A percentile compares a stretch with the other conserved stretches of the same genome.
Evolutionary conservation across 2,113 vertebrate genomes (phyloP).

Genomic region (Eudyptes chrysolophus): DNA sequence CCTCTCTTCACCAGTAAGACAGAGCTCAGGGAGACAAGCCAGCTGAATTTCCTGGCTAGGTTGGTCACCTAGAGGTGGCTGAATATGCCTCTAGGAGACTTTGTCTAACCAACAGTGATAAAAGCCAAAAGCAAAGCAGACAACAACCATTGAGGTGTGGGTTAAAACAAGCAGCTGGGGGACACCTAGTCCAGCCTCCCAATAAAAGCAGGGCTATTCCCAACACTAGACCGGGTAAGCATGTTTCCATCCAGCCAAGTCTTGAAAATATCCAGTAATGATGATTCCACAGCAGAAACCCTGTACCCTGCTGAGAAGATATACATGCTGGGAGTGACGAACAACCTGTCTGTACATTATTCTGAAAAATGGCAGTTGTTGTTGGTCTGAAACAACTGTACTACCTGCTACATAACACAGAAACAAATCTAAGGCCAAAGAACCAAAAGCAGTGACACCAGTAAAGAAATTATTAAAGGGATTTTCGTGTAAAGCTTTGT

Average conservation of each 20-base stretch:
- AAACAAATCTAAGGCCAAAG: not conserved
- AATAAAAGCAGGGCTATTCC: not conserved
- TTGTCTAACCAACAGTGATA: not conserved
- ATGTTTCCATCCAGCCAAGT: not conserved
- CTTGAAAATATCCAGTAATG: not conserved
- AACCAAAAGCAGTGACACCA: not conserved
- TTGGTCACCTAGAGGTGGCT: not conserved
- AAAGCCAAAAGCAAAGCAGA: not conserved
- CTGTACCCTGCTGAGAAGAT: not conserved
- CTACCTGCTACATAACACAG: not conserved
- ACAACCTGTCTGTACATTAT: not conserved
- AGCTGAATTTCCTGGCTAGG: not conserved
- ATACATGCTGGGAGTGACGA: not conserved
- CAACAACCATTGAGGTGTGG: not conserved
- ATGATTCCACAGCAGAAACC: not conserved
- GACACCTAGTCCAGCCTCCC: not conserved
- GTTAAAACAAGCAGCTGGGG: not conserved
- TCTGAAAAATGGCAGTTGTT: not conserved
- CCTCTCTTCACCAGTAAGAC: not conserved
- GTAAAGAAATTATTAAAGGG: not conserved
- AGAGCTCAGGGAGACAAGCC: not conserved
- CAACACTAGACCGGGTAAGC: not conserved
- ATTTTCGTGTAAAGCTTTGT: not conserved
- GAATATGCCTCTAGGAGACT: not conserved
- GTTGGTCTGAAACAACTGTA: not conserved